Evolutionary conservation across 2,797 vertebrate genomes (phyloP), one percentile per base, ranked within the genome.

Genomic region (Mastacembelus armatus): DNA sequence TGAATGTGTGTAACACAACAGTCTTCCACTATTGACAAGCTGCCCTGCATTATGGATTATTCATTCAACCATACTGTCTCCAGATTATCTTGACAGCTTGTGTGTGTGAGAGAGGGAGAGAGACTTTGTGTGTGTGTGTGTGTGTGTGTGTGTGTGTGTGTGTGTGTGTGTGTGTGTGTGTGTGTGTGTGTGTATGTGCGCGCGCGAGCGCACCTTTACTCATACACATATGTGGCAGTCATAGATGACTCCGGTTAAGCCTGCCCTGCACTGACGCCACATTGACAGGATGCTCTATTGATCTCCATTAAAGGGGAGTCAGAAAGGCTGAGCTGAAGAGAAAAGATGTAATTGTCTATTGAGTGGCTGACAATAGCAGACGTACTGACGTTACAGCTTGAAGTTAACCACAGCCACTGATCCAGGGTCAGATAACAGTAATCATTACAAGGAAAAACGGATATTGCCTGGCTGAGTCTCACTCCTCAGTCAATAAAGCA

Each of bases 301-400:
- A 93, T 93, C 89, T 86, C 86, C 88, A 89, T 92, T 91, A 90
- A 85, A 85, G 66, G 69, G 81, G 90, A 91, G 90, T 90, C 90
- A 86, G 84, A 70, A 75, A 86, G 91, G 86, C 92, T 89, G 86
- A 84, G 81, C 80, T 75, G 81, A 80, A 79, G 80, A 91, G 85
- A 88, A 89, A 87, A 90, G 82, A 91, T 89, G 85, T 86, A 90
- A 91, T 91, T 91, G 89, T 78, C 83, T 77, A 54, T 85, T 83
- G 86, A 89, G 84, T 80, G 85, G 75, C 78, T 86, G 84, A 89
- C 87, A 89, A 84, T 78, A 81, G 82, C 80, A 86, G 89, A 87
- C 76, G 36, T 19, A 64, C 81, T 67, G 88, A 87, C 78, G 52
- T 81, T 83, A 75, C 76, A 60, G 79, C 72, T 71, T 59, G 33